Conservation (phyloP, 1,140 invertebrate species). For the Acromyrmex echinatior region DNA sequence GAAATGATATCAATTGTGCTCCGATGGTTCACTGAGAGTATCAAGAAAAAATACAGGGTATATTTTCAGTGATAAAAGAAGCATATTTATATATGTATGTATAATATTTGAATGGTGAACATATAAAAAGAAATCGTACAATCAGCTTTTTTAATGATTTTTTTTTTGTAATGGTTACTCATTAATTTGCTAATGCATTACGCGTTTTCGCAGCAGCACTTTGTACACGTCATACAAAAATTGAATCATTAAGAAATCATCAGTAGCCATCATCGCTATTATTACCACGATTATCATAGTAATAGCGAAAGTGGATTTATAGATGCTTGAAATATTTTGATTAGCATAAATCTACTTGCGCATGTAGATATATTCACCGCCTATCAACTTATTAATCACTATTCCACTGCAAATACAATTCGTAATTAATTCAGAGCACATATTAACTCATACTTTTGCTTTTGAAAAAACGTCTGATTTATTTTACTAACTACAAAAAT, state of each 20-base stretch:
- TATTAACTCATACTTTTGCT: background rate
- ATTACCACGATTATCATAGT: conserved; percentile 66
- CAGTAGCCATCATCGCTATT: conserved; percentile 44
- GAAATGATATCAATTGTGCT: background rate
- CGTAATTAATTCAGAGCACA: conserved; percentile 21
- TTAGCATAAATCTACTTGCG: conserved; percentile 73
- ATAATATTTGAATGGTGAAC: conserved; percentile 3
- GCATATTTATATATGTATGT: background rate
- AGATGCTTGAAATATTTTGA: conserved; percentile 65
- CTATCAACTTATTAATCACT: conserved; percentile 57
- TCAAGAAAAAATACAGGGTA: background rate
- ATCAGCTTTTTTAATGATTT: background rate
- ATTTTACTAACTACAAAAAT: background rate
- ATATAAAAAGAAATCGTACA: background rate
- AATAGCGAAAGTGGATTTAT: conserved; percentile 67
- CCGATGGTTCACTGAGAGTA: background rate
- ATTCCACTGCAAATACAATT: conserved; percentile 48
- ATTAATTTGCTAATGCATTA: conserved; percentile 22
- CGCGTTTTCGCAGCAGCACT: background rate
- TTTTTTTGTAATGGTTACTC: conserved; percentile 32
- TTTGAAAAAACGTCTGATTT: background rate
- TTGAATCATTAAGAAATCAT: conserved; percentile 28
- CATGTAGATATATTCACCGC: conserved; percentile 28
- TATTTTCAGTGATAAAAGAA: conserved; percentile 13
- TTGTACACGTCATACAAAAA: background rate